Base-by-base conservation (phyloP, 2,888 invertebrate genomes). In the Agapostemon virescens region DNA sequence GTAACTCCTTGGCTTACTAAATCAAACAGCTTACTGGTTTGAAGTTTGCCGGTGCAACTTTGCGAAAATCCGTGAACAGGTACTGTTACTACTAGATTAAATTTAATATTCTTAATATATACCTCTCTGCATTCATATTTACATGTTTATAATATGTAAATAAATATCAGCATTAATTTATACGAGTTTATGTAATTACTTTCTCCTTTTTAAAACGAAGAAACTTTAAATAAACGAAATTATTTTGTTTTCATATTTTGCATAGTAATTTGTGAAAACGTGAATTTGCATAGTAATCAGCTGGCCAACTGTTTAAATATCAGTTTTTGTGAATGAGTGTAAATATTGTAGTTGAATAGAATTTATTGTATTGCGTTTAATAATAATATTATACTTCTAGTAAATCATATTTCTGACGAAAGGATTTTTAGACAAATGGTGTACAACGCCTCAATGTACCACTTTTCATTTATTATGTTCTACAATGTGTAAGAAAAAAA, bases 1-100 rank as follows among this genome's bases (percentile, higher is more conserved):
- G n/a, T n/a, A 49, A 49, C 49, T 49, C 49, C n/a, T 49, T n/a
- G 49, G 49, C 49, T 49, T n/a, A 49, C n/a, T 49, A 49, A 49
- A 49, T 49, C n/a, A 11, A 11, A 11, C n/a, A 49, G 49, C 49
- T n/a, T n/a, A 11, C 49, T 4, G 49, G n/a, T 49, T 49, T 11
- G 11, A 11, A 49, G n/a, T 49, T 49, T n/a, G 49, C 1, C n/a
- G 49, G n/a, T 49, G 49, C n/a, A 49, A 49, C 49, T 49, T n/a
- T n/a, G 49, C n/a, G n/a, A n/a, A 49, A n/a, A 49, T 49, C n/a
- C 11, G 11, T 49, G 49, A 49, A n/a, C 4, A n/a, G 49, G n/a
- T 11, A 49, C 49, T 49, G 49, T 49, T 49, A 49, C 4, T n/a
- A 11, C 49, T n/a, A n/a, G 49, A 49, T 49, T 49, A 49, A 49